Conservation (phyloP, 2,113 vertebrate genomes). For the Chlamydotis undulata region DNA sequence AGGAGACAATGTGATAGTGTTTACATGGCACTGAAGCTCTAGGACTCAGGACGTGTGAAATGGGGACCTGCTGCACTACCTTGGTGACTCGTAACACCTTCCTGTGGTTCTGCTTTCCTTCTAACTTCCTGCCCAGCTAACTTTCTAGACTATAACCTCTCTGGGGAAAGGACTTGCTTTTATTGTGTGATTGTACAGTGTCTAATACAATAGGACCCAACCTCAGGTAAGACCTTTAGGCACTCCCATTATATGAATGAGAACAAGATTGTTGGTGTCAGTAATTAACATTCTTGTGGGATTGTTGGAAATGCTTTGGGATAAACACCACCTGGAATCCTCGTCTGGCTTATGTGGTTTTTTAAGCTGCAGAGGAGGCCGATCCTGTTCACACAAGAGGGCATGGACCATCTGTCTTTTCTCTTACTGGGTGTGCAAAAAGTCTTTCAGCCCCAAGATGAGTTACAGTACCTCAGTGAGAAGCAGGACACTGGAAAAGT, state of each 20-base stretch:
- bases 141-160: neutral
- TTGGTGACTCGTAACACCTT: neutral
- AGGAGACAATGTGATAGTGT: neutral
- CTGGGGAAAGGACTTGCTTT: neutral
- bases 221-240: constrained; percentile 36
- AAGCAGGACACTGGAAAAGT: neutral
- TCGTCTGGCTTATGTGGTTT: neutral
- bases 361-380: constrained; percentile 5
- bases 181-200: accelerated
- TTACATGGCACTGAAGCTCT: neutral
- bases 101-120: neutral
- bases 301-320: constrained; percentile 54
- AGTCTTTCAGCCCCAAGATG: neutral
- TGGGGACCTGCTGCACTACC: neutral
- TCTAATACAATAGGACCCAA: neutral
- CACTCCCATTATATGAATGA: constrained; percentile 33
- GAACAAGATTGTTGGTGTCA: constrained; percentile 53
- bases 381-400: neutral
- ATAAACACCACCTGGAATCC: constrained; percentile 57
- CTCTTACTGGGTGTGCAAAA: neutral
- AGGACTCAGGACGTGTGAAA: neutral
- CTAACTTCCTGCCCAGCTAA: neutral
- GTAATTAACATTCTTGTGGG: constrained; percentile 67
- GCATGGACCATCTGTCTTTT: neutral
- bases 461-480: neutral